Evolutionary conservation across 2,113 vertebrate species (phyloP).

Genomic region (Protobothrops mucrosquamatus): DNA sequence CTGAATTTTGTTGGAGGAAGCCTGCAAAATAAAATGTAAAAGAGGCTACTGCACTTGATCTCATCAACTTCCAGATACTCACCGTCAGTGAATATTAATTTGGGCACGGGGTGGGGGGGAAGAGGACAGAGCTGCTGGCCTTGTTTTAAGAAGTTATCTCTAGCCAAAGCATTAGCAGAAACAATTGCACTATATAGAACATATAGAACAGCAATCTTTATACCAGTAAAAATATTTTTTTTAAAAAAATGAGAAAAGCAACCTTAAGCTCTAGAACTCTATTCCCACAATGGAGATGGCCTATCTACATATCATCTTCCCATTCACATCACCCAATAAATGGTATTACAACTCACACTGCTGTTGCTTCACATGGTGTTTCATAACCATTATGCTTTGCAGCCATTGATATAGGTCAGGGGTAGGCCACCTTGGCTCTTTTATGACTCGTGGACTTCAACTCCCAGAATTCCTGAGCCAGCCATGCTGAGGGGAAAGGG

Average conservation of each 20-base stretch:
- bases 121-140: background rate
- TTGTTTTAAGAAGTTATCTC: background rate
- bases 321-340: background rate
- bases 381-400: background rate
- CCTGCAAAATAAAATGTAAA: slow-evolving; percentile 63
- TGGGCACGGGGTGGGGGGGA: background rate
- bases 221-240: background rate
- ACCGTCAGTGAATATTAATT: background rate
- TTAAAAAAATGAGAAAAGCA: background rate
- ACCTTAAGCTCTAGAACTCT: background rate
- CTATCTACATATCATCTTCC: background rate
- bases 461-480: no score
- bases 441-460: no score
- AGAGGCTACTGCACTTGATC: no score
- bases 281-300: background rate
- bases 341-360: background rate
- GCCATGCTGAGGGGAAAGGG: no score
- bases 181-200: background rate
- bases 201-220: background rate
- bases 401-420: background rate
- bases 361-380: background rate
- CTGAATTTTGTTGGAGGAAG: slow-evolving; percentile 81
- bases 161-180: background rate
- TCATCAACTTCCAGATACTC: background rate
- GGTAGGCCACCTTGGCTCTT: no score